phyloP scores from a whole-genome alignment of 1,140 invertebrate genomes.

The Luehdorfia chinensis region DNA sequence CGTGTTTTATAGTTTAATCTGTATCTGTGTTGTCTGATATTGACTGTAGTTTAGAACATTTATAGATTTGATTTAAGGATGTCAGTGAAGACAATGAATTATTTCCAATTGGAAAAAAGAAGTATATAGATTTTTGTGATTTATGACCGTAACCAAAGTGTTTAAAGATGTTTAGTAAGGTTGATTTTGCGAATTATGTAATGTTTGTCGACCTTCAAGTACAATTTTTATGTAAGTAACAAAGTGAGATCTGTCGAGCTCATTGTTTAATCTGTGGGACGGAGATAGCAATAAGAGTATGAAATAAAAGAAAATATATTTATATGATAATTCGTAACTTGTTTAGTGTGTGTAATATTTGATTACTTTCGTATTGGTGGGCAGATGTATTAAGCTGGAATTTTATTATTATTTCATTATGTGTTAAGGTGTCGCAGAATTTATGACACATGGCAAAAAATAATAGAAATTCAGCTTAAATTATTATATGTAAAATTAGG shows the following conservation, averaged over 20 bases:
- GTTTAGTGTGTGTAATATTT: conserved; percentile 46
- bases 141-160: conserved; percentile 27
- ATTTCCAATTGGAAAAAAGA: too few species aligned
- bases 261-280: conserved; percentile 63
- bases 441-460: too few species aligned
- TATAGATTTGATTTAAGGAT: too few species aligned
- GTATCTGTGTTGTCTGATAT: too few species aligned
- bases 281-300: conserved; percentile 70
- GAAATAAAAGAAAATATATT: conserved; percentile 56
- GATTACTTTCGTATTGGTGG: conserved; percentile 29
- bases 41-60: too few species aligned
- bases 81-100: too few species aligned
- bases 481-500: conserved; percentile 50
- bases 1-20: too few species aligned
- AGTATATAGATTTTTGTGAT: too few species aligned
- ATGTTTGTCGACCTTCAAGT: conserved; percentile 44
- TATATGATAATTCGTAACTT: conserved; percentile 50
- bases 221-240: conserved; percentile 53
- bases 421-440: too few species aligned
- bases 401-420: not conserved
- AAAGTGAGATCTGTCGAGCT: conserved; percentile 63
- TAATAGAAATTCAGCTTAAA: conserved; percentile 12
- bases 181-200: conserved; percentile 18
- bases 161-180: conserved; percentile 18
- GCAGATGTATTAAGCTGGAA: conserved; percentile 15